A percentile compares a stretch with the other conserved stretches of the same genome.
These are phyloP conservation scores for Bembecia ichneumoniformis DNA, from an alignment of 2,888 invertebrate species.

Conservation along the genomic window DNA sequence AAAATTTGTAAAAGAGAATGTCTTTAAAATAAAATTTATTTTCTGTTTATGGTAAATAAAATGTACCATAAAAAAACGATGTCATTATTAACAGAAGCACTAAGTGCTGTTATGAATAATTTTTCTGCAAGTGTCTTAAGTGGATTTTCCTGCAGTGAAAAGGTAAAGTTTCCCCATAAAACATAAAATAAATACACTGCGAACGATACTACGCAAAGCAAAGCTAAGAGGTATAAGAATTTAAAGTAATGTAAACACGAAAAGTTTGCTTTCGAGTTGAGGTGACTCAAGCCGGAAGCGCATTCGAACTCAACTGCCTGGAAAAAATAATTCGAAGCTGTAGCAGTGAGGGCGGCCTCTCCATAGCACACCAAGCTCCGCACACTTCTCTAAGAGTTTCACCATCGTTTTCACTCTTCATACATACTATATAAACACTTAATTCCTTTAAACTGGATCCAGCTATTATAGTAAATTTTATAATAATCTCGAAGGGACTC, in stretches of 20 bases:
- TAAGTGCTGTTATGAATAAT: neutral
- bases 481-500: neutral
- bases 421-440: constrained; percentile 7
- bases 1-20: no score
- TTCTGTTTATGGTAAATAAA: no score
- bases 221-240: constrained; percentile 59
- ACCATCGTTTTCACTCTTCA: constrained; percentile 39
- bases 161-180: neutral
- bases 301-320: constrained; percentile 68
- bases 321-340: constrained; percentile 66
- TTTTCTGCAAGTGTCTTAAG: neutral
- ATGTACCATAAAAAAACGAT: no score
- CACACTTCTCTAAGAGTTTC: constrained; percentile 15
- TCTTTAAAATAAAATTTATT: no score
- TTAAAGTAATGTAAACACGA: constrained; percentile 67
- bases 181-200: neutral
- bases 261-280: constrained; percentile 66
- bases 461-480: neutral
- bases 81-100: neutral
- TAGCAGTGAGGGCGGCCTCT: constrained; percentile 33
- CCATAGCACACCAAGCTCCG: constrained; percentile 1
- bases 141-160: neutral
- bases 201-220: constrained; percentile 15
- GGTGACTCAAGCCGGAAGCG: constrained; percentile 60
- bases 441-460: neutral